phyloP scores from a whole-genome alignment of 2,888 invertebrate species.

The Frankliniella intonsa region DNA sequence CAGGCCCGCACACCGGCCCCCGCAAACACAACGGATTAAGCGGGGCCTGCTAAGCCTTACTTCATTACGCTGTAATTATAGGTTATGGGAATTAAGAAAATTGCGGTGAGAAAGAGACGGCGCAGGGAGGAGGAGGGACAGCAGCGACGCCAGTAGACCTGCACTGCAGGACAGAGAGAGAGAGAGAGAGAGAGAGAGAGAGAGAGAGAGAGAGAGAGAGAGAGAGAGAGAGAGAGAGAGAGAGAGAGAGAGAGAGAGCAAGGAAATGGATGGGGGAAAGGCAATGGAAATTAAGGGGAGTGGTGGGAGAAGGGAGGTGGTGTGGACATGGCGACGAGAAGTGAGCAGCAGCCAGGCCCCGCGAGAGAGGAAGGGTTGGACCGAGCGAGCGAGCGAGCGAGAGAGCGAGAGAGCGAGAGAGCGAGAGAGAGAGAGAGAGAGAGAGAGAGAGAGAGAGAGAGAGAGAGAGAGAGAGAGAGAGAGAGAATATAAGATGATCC shows the following conservation, averaged over 20 bases:
- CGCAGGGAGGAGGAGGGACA: neutral
- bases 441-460: neutral
- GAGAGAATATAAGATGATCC: neutral
- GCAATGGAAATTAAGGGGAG: neutral
- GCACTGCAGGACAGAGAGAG: neutral
- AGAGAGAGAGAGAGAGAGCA: neutral
- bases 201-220: slow-evolving; percentile 9
- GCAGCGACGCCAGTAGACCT: neutral
- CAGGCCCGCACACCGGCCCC: neutral
- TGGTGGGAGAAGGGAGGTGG: neutral
- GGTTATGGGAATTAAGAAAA: slow-evolving; percentile 27
- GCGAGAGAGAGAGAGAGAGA: no score
- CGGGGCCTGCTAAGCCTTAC: neutral
- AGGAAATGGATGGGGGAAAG: neutral
- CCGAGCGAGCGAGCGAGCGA: neutral
- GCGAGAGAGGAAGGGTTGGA: neutral
- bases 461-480: slow-evolving; percentile 10
- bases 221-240: neutral
- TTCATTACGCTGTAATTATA: slow-evolving; percentile 18
- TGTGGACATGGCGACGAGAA: no score
- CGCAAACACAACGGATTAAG: neutral
- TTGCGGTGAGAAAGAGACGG: neutral
- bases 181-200: slow-evolving; percentile 15
- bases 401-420: no score
- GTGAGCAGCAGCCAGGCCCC: no score